Percentiles rank a stretch among this genome's conserved stretches.
Conservation (phyloP, 1,140 invertebrate genomes). For the Lordiphosa clarofinis region DNA sequence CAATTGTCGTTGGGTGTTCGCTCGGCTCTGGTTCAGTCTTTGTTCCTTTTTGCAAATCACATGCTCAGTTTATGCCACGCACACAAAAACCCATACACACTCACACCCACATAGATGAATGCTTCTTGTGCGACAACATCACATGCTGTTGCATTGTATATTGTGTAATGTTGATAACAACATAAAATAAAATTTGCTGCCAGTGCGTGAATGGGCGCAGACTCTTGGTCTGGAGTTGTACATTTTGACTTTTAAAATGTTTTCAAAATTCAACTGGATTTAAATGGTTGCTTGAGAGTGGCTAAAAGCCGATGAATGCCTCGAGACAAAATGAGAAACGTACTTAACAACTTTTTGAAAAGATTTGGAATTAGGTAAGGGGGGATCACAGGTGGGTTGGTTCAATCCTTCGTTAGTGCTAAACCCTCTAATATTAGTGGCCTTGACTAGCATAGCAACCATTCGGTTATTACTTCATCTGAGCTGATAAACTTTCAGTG, state of each 20-base stretch:
- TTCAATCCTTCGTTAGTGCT: too few species aligned
- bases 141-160: slow-evolving; percentile 22
- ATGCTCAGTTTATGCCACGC: too few species aligned
- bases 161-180: slow-evolving; percentile 31
- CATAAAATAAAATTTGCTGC: slow-evolving; percentile 44
- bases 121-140: slow-evolving; percentile 27
- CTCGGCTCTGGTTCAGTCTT: neutral
- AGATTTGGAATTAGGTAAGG: too few species aligned
- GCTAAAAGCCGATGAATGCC: slow-evolving; percentile 22
- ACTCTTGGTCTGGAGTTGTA: slow-evolving; percentile 12
- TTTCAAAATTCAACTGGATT: slow-evolving; percentile 32
- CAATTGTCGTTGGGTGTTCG: too few species aligned
- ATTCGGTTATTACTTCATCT: too few species aligned
- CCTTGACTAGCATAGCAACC: too few species aligned
- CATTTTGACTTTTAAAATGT: slow-evolving; percentile 33
- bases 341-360: too few species aligned
- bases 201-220: slow-evolving; percentile 18
- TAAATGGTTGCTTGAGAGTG: slow-evolving; percentile 23
- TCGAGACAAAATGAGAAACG: too few species aligned
- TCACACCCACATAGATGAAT: neutral
- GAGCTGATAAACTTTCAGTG: neutral
- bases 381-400: too few species aligned
- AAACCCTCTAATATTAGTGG: too few species aligned
- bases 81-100: slow-evolving; percentile 21
- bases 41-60: slow-evolving; percentile 35